Conservation (phyloP, 2,888 invertebrate genomes). For the Acrobasis consociella region DNA sequence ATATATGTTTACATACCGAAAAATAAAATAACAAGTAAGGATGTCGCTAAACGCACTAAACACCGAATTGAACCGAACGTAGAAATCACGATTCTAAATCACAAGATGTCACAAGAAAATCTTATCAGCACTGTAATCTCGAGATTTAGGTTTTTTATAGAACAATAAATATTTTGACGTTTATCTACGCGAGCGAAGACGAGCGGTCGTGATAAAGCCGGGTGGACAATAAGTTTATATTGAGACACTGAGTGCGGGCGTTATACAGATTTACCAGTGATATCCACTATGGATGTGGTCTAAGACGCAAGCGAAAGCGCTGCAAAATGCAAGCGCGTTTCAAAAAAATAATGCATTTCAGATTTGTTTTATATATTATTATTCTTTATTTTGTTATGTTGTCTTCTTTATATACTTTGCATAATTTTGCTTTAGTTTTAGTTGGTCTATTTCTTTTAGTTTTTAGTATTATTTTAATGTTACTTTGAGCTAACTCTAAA, state of each 20-base stretch:
- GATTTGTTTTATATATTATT: too few species aligned
- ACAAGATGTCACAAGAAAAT: conserved; percentile 16
- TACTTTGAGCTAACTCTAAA: too few species aligned
- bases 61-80: too few species aligned
- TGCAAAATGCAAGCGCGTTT: background rate
- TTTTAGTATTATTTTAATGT: too few species aligned
- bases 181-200: conserved; percentile 44
- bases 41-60: conserved; percentile 1
- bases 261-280: conserved; percentile 64
- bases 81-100: conserved; percentile 9
- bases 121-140: conserved; percentile 5
- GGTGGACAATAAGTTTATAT: conserved; percentile 70
- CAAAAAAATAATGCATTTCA: too few species aligned
- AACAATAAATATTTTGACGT: conserved; percentile 22
- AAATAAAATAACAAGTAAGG: background rate
- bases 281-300: conserved; percentile 56
- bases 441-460: too few species aligned
- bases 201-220: conserved; percentile 57
- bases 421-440: too few species aligned
- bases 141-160: conserved; percentile 7
- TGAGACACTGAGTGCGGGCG: conserved; percentile 51
- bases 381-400: too few species aligned
- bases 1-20: too few species aligned
- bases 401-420: too few species aligned
- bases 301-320: conserved; percentile 39